phyloP scores from a whole-genome alignment of 2,888 invertebrate species.

The Thera obeliscata region DNA sequence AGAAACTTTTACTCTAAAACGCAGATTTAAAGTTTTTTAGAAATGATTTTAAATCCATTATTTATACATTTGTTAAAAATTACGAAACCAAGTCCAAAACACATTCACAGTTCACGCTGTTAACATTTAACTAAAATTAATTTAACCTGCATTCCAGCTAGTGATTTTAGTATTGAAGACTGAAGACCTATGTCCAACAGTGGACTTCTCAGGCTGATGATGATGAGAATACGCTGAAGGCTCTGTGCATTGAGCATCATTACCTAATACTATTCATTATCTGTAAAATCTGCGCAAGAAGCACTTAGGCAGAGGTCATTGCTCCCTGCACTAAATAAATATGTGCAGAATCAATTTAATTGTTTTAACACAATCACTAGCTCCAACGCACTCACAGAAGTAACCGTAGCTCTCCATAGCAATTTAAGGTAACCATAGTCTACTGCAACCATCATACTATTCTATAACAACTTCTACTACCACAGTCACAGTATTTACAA shows the following conservation, averaged over 20 bases:
- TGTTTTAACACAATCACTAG: conserved; percentile 16
- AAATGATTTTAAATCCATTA: conserved; percentile 6
- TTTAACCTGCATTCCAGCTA: conserved; percentile 47
- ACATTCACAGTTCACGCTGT: conserved; percentile 36
- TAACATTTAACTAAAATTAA: conserved; percentile 48
- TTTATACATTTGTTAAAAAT: background rate
- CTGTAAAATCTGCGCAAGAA: background rate
- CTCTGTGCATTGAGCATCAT: background rate
- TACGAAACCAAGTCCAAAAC: conserved; percentile 41
- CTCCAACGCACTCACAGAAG: conserved; percentile 7
- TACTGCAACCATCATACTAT: background rate
- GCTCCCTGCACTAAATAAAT: background rate
- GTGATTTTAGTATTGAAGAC: conserved; percentile 28
- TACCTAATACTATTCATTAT: background rate
- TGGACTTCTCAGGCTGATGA: too few relatives aligned
- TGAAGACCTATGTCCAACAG: too few relatives aligned
- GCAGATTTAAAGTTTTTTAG: background rate
- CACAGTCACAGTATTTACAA: background rate
- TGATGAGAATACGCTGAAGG: background rate
- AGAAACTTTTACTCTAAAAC: background rate
- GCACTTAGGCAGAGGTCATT: background rate
- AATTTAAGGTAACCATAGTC: background rate
- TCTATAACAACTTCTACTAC: background rate
- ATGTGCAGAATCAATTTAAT: background rate
- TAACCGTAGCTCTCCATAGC: background rate